phyloP scores from a whole-genome alignment of 2,797 vertebrate species.

The Decapterus maruadsi region DNA sequence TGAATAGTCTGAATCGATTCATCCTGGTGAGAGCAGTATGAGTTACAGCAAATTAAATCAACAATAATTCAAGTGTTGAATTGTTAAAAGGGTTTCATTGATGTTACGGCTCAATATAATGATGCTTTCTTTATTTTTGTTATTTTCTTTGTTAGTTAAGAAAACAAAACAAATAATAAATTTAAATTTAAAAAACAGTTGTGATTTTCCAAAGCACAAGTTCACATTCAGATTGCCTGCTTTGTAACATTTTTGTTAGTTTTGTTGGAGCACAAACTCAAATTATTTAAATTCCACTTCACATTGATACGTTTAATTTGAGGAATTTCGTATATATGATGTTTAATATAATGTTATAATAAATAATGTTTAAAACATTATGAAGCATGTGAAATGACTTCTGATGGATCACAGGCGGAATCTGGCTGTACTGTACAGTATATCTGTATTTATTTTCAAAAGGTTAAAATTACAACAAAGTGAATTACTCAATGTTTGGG shows the following conservation, averaged over 20 bases:
- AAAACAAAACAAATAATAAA: too few relatives aligned
- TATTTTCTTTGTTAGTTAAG: too few relatives aligned
- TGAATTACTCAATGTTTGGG: slow-evolving; percentile 15
- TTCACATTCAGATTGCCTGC: too few relatives aligned
- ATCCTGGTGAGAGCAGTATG: not conserved
- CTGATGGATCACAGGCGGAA: not conserved
- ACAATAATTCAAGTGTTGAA: not conserved
- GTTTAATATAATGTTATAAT: too few relatives aligned
- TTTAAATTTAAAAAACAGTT: too few relatives aligned
- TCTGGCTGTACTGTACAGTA: not conserved
- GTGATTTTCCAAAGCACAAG: too few relatives aligned
- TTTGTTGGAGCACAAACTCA: too few relatives aligned
- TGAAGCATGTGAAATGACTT: too few relatives aligned
- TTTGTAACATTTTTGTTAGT: too few relatives aligned
- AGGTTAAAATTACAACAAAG: not conserved
- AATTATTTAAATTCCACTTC: not conserved
- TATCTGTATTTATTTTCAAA: slow-evolving; percentile 1
- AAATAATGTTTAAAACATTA: not conserved
- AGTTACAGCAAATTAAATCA: not conserved
- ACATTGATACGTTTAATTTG: not conserved
- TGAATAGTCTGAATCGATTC: not conserved
- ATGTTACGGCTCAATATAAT: too few relatives aligned
- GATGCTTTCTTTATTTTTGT: too few relatives aligned
- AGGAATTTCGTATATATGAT: not conserved
- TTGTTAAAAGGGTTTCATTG: too few relatives aligned